Conservation (phyloP, 2,797 vertebrate species). For the Labroides dimidiatus region DNA sequence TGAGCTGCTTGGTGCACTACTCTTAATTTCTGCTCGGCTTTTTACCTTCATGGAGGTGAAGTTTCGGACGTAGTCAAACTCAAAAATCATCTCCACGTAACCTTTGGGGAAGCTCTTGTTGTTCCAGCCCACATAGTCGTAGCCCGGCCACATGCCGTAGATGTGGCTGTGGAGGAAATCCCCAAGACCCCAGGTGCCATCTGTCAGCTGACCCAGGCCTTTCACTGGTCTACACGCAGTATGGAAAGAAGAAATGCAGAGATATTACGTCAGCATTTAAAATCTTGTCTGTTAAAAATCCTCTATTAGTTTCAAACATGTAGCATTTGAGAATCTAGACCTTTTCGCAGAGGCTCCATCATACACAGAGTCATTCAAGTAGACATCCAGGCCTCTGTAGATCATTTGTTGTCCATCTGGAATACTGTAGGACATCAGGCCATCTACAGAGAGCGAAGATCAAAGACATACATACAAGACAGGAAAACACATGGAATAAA, state of each 20-base stretch:
- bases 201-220: constrained; percentile 95
- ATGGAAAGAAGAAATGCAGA: background rate
- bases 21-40: background rate
- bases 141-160: constrained; percentile 93
- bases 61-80: constrained; percentile 94
- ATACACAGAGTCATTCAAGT: constrained; percentile 95
- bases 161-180: constrained; percentile 94
- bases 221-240: constrained; percentile 86
- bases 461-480: too few species aligned
- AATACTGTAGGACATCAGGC: constrained; percentile 92
- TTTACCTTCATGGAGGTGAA: constrained; percentile 97
- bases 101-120: constrained; percentile 89
- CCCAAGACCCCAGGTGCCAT: constrained; percentile 93
- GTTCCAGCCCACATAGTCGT: constrained; percentile 96
- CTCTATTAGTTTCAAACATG: too few species aligned
- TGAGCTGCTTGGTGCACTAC: background rate
- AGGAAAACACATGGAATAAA: too few species aligned
- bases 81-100: constrained; percentile 93
- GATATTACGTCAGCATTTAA: background rate
- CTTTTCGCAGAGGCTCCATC: constrained; percentile 91
- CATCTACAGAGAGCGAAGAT: constrained; percentile 82
- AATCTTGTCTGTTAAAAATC: background rate
- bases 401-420: constrained; percentile 92
- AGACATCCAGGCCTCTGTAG: constrained; percentile 87
- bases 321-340: constrained; percentile 73